Conservation (phyloP, 92 coral and sea anemone genomes). For the Palythoa caribaeorum region DNA sequence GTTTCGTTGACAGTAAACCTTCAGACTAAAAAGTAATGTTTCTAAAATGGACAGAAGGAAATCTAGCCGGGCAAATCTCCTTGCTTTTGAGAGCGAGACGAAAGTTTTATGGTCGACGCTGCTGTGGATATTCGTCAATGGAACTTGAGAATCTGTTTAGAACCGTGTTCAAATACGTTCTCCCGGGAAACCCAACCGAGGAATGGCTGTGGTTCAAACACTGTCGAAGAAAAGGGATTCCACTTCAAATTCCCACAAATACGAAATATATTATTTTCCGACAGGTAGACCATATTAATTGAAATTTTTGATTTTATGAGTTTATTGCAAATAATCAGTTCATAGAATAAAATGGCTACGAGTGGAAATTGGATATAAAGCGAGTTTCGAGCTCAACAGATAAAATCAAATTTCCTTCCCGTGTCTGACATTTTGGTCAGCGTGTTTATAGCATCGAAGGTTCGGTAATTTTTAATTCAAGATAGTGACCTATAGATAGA, state of each 20-base stretch:
- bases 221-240: slow-evolving; percentile 87
- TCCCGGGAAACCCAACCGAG: slow-evolving; percentile 85
- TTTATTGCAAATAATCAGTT: neutral
- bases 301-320: neutral
- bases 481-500: neutral
- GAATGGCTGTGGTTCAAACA: slow-evolving; percentile 93
- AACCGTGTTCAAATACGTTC: slow-evolving; percentile 72
- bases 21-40: slow-evolving; percentile 24
- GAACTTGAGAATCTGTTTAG: slow-evolving; percentile 34
- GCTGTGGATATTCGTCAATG: neutral
- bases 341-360: neutral
- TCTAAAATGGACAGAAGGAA: slow-evolving; percentile 9
- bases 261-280: slow-evolving; percentile 38
- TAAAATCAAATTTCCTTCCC: neutral
- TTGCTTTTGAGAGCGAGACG: slow-evolving; percentile 40
- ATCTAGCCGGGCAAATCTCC: slow-evolving; percentile 37
- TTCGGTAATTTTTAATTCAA: neutral
- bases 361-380: neutral
- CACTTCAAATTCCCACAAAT: slow-evolving; percentile 45
- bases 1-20: neutral
- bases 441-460: neutral
- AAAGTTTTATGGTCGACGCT: slow-evolving; percentile 30
- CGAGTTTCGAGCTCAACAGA: neutral
- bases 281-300: slow-evolving; percentile 14
- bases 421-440: neutral